A percentile compares a stretch with the other conserved stretches of the same genome.
These are phyloP conservation scores for Talpa occidentalis DNA, from an alignment of 2,113 vertebrate species.

Conservation along the genomic window DNA sequence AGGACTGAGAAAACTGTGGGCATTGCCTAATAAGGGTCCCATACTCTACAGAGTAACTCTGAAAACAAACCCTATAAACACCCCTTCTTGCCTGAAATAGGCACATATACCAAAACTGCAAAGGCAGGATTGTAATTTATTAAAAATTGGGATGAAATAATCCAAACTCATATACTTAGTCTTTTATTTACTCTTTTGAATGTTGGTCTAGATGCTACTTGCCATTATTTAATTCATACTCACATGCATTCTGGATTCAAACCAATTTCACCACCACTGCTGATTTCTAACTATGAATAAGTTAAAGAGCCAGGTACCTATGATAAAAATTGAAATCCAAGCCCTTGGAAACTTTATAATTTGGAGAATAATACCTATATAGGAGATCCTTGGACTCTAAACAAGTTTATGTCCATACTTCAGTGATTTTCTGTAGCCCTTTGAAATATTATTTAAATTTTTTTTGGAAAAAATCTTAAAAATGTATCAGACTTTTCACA, in stretches of 20 bases:
- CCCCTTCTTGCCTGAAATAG: neutral
- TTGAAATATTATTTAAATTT: neutral
- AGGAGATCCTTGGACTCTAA: neutral
- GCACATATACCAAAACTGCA: neutral
- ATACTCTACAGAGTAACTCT: neutral
- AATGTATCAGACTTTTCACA: neutral
- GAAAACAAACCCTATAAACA: neutral
- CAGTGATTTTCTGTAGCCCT: neutral
- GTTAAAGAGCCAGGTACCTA: neutral
- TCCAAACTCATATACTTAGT: neutral
- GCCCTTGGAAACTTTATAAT: neutral
- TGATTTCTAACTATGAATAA: neutral
- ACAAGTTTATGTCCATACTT: neutral
- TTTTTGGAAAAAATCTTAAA: neutral
- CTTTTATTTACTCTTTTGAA: neutral
- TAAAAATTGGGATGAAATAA: conserved; percentile 11
- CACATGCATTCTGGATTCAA: neutral
- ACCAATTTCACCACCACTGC: neutral
- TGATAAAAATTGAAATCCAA: neutral
- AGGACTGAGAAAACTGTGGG: neutral
- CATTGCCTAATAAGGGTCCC: neutral
- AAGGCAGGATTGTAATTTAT: neutral
- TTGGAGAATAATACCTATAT: neutral
- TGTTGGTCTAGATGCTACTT: neutral
- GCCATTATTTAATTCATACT: neutral